Percentiles rank a stretch among this genome's conserved stretches.
Evolutionary conservation across 2,888 invertebrate genomes (phyloP).

Genomic region (Silvanus unidentatus): DNA sequence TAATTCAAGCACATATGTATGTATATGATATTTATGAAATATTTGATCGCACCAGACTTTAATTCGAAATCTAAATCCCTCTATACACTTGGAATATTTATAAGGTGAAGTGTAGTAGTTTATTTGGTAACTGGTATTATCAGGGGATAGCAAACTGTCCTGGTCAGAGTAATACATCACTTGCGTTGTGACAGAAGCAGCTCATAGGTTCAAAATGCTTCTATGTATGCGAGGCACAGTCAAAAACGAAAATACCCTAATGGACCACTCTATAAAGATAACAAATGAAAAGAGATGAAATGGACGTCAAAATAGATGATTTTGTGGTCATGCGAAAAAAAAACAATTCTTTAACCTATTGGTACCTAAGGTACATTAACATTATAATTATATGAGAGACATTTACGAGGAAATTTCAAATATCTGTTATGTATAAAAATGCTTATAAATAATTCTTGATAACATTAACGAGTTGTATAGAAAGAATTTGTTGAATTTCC

Average conservation of each 20-base stretch:
- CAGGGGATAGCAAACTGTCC: conserved; percentile 37
- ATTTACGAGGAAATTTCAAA: too few relatives aligned
- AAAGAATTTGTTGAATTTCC: too few relatives aligned
- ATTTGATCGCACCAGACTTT: not conserved
- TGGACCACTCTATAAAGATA: conserved; percentile 34
- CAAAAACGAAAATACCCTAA: conserved; percentile 25
- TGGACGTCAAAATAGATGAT: conserved; percentile 24
- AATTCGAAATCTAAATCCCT: not conserved
- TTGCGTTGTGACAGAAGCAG: conserved; percentile 32
- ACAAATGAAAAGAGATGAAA: conserved; percentile 31
- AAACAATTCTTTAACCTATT: conserved; percentile 2
- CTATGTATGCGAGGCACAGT: conserved; percentile 6
- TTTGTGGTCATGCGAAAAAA: conserved; percentile 11
- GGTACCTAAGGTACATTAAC: too few relatives aligned
- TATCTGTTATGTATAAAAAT: too few relatives aligned
- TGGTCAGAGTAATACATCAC: conserved; percentile 39
- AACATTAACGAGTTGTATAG: too few relatives aligned
- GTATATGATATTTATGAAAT: not conserved
- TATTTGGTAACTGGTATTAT: conserved; percentile 36
- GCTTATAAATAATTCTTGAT: too few relatives aligned
- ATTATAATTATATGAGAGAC: too few relatives aligned
- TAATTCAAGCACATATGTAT: too few relatives aligned
- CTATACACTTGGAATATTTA: conserved; percentile 26
- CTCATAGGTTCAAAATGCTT: conserved; percentile 14
- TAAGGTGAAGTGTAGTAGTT: conserved; percentile 25